These are phyloP conservation scores for Drosophila repletoides DNA, from an alignment of 1,140 invertebrate species.

Conservation along the genomic window DNA sequence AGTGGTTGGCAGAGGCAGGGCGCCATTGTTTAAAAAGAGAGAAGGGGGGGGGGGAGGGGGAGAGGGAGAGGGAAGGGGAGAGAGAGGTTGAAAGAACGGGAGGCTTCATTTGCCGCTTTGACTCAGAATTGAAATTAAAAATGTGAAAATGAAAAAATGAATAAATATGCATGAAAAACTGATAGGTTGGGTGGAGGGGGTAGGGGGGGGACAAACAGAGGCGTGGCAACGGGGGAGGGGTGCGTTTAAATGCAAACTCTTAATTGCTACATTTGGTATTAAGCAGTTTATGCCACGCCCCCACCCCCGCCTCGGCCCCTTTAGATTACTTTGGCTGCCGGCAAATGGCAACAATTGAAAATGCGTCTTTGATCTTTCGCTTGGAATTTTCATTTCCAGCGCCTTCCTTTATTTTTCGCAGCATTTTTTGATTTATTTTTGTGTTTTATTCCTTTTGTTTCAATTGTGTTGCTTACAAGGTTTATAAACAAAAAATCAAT, in stretches of 20 bases:
- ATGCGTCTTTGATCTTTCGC: constrained; percentile 73
- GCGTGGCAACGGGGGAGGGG: background rate
- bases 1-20: constrained; percentile 9
- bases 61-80: background rate
- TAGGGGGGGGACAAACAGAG: background rate
- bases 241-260: constrained; percentile 14
- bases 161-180: constrained; percentile 63
- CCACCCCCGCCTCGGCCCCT: background rate
- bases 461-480: no score
- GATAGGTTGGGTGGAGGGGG: background rate
- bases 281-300: constrained; percentile 51
- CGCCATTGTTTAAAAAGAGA: constrained; percentile 46
- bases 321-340: constrained; percentile 42
- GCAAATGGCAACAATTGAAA: constrained; percentile 79
- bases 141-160: constrained; percentile 77
- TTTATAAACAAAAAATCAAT: no score
- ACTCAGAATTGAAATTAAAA: constrained; percentile 72
- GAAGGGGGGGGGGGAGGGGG: background rate
- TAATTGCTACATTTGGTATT: constrained; percentile 78
- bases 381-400: constrained; percentile 73
- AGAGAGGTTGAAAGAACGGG: constrained; percentile 5
- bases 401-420: constrained; percentile 31
- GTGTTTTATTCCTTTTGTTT: no score
- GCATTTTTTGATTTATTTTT: no score
- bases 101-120: constrained; percentile 46